Base-by-base conservation (phyloP, 2,888 invertebrate species). In the Lamellibrachia columna region DNA sequence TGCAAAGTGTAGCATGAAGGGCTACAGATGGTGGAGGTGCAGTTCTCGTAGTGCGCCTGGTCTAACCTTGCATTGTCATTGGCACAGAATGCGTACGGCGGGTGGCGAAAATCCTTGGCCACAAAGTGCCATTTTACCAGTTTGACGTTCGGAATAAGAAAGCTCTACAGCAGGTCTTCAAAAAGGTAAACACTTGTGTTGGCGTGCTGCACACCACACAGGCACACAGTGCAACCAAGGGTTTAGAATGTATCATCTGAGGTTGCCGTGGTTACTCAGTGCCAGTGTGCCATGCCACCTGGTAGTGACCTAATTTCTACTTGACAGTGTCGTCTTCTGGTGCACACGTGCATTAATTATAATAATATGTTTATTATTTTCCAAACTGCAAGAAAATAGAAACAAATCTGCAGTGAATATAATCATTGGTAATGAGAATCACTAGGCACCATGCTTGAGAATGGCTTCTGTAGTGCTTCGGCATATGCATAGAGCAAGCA, bases 31-130 rank as follows among this genome's bases (percentile, higher is more conserved):
- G 75, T 75, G 75, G 75, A 3, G 22, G 75, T 2, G 75, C 75
- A 2, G 75, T 75, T 22, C 22, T 22, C n/a, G 22, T 75, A 75
- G 75, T 6, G 22, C n/a, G 22, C 75, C 75, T 75, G 75, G 75
- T 75, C 75, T 75, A 75, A 75, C 75, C 75, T 75, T 75, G 75
- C 75, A 4, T 75, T 75, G 75, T 75, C 75, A 75, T 75, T 75
- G 22, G 75, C 75, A 75, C 53, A 91, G 91, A 91, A 91, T 91
- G 91, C 91, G 8, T 91, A 53, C 91, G 53, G 9, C 53, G 91
- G 58, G 53, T 91, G 53, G n/a, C 55, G 53, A 52, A 40, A 53
- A 91, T 91, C 58, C 52, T 53, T 53, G 91, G 91, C 11, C 91
- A 58, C 11, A 53, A 53, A 53, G 28, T 91, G 40, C 53, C 53